Evolutionary conservation across 2,888 invertebrate species (phyloP).

Genomic region (Bellardia bayeri): DNA sequence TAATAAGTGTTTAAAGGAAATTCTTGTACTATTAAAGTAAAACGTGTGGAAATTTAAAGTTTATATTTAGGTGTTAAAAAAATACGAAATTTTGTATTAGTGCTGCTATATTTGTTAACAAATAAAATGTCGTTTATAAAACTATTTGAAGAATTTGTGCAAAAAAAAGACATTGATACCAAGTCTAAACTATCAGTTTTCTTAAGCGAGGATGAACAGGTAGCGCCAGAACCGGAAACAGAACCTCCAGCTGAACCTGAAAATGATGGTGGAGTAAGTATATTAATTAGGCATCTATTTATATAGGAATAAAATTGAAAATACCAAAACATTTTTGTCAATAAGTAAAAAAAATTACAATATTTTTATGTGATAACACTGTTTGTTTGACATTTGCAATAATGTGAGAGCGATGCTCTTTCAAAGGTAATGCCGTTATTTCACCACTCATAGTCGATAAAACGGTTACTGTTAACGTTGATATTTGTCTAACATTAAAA

Average conservation of each 20-base stretch:
- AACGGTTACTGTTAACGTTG: background rate
- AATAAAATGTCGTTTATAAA: conserved; percentile 76
- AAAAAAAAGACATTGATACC: conserved; percentile 75
- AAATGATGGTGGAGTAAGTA: conserved; percentile 64
- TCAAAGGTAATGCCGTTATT: conserved; percentile 1
- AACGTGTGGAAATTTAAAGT: background rate
- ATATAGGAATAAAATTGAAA: background rate
- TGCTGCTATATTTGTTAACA: conserved; percentile 10
- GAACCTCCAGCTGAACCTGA: conserved; percentile 26
- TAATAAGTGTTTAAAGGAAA: background rate
- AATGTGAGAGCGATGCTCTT: background rate
- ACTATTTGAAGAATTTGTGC: conserved; percentile 77
- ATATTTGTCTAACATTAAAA: no score
- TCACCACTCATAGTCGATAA: background rate
- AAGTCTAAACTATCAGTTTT: conserved; percentile 50
- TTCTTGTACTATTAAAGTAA: no score
- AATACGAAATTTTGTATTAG: background rate
- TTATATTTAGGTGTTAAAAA: background rate
- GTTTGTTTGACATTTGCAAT: conserved; percentile 42
- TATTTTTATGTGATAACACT: conserved; percentile 22
- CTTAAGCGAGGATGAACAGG: conserved; percentile 62
- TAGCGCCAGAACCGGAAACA: conserved; percentile 8
- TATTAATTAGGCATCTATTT: background rate
- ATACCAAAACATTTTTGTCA: background rate
- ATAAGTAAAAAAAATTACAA: background rate